Evolutionary conservation across 2,888 invertebrate species (phyloP).

Genomic region (Mimachlamys varia): DNA sequence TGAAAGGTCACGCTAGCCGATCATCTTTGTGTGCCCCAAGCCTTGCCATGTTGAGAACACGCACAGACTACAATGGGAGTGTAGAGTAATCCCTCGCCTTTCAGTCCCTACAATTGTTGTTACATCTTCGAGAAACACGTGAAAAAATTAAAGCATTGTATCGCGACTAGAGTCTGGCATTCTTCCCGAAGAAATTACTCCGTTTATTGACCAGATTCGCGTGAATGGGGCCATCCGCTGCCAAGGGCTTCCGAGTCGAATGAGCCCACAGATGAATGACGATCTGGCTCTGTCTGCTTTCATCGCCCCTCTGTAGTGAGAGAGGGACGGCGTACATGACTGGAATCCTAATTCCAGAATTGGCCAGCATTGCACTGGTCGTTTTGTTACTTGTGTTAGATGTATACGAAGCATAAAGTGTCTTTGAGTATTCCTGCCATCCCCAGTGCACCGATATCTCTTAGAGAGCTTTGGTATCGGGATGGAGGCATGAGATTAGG

Average conservation of each 20-base stretch:
- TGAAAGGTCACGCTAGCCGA: conserved; percentile 31
- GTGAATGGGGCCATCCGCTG: conserved; percentile 31
- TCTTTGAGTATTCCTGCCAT: conserved; percentile 2
- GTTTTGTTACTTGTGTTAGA: not conserved
- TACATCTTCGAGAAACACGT: conserved; percentile 26
- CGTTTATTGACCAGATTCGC: not conserved
- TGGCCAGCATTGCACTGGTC: not conserved
- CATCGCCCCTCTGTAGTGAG: not conserved
- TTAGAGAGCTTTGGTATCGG: not conserved
- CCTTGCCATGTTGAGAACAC: not conserved
- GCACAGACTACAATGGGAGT: not conserved
- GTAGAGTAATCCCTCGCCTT: conserved; percentile 4
- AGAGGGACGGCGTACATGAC: not conserved
- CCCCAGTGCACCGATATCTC: conserved; percentile 2
- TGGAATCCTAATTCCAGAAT: not conserved
- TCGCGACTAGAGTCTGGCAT: conserved; percentile 27
- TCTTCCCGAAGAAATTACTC: conserved; percentile 31
- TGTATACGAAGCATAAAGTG: not conserved
- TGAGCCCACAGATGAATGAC: not conserved
- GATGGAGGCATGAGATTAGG: not conserved
- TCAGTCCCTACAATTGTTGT: conserved; percentile 19
- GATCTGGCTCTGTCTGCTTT: not conserved
- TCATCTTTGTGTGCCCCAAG: not conserved
- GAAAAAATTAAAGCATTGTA: conserved; percentile 36
- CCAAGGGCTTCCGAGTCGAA: conserved; percentile 31